Evolutionary conservation across 2,888 invertebrate genomes (phyloP), one percentile per base, ranked within the genome.

Genomic region (Drosophila mettleri): DNA sequence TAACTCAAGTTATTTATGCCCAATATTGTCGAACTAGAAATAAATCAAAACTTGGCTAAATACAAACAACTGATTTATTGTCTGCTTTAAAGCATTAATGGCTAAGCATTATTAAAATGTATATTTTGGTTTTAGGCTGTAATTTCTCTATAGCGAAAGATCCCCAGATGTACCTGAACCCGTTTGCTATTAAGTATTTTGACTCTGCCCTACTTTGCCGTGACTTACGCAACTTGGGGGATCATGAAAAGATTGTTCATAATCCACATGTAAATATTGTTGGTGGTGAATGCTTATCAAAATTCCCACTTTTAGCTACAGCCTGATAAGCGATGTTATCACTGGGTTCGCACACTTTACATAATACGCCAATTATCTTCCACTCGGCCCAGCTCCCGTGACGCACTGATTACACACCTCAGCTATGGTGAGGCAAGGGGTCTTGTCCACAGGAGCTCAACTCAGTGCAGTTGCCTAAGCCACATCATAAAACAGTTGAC

Each of bases 331-430:
- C 55, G 27, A 38, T 57, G 52, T 57, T 77, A 71, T 80, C 69
- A 41, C 12, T 9, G 43, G 33, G 46, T 45, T 55, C 31, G 65
- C 69, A 68, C 71, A 86, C 72, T 81, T 81, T 41, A 67, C 45
- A 74, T 88, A 83, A 76, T 82, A 82, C 39, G 61, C 41, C 77
- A 86, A 88, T 88, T 88, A 88, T 83, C 77, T 80, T 14, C 3
- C 45, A 38, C 39, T 45, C 57, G 69, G 49, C 45, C 34, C 59
- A 62, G 49, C 41, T 53, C 85, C 39, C 71, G 67, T 78, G 83
- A 75, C 69, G 52, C 14, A 33, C 22, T 39, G 71, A 71, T 75
- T 74, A 63, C 39, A 10, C 53, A 22, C 14, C 14, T 1, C 33
- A n/a, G 34, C 14, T 34, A 36, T n/a, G 16, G 72, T 3, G 16